phyloP scores from a whole-genome alignment of 2,888 invertebrate genomes.

The Lutraria lutraria region DNA sequence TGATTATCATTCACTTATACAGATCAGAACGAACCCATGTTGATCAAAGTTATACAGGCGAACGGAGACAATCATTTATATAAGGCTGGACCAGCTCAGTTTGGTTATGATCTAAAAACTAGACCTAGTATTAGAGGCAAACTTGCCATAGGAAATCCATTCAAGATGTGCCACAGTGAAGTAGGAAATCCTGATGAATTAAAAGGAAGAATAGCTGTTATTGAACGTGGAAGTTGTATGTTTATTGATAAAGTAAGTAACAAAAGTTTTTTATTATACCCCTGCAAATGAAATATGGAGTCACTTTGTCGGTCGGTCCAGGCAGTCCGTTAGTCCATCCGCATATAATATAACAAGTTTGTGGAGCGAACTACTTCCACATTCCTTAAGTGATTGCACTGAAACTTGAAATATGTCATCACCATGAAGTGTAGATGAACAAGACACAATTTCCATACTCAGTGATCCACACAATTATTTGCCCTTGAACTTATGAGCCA shows the following conservation, averaged over 20 bases:
- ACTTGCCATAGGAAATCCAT: conserved; percentile 90
- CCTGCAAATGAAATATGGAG: too few relatives aligned
- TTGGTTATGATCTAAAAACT: conserved; percentile 92
- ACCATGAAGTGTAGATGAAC: too few relatives aligned
- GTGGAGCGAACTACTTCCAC: too few relatives aligned
- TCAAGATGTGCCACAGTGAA: conserved; percentile 41
- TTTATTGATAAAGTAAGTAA: conserved; percentile 94
- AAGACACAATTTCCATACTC: too few relatives aligned
- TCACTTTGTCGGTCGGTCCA: too few relatives aligned
- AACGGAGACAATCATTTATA: conserved; percentile 88
- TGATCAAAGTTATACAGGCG: conserved; percentile 88
- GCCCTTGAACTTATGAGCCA: too few relatives aligned
- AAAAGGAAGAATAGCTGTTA: conserved; percentile 93
- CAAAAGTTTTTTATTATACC: too few relatives aligned
- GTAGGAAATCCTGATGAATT: conserved; percentile 87
- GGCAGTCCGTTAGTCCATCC: too few relatives aligned
- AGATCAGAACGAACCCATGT: conserved; percentile 84
- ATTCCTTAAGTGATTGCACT: too few relatives aligned
- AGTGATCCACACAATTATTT: too few relatives aligned
- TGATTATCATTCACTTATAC: conserved; percentile 45
- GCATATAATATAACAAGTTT: too few relatives aligned
- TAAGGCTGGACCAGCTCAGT: conserved; percentile 96
- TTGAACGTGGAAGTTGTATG: conserved; percentile 96
- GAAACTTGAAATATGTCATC: too few relatives aligned
- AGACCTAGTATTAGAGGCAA: conserved; percentile 89